Evolutionary conservation across 2,797 vertebrate genomes (phyloP), one percentile per base, ranked within the genome.

Genomic region (Geotrypetes seraphini): DNA sequence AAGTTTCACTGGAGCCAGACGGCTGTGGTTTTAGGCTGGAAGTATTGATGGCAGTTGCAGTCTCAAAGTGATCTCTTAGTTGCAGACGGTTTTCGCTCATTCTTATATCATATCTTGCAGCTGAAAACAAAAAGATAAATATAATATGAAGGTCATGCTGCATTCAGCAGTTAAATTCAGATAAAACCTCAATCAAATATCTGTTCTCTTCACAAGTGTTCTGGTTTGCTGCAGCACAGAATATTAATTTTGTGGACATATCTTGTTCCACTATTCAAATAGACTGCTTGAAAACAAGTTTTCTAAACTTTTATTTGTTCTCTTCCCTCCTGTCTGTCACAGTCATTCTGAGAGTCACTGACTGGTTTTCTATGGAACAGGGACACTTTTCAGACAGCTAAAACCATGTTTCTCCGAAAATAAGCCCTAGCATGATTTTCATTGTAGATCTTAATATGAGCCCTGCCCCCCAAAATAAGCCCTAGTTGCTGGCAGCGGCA

Each of bases 51-150:
- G 39, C 32, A 28, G 9, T 3, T 35, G 68, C 38, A 7, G 1
- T 19, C 10, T 36, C 25, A 54, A 77, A 83, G 36, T 64, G 34
- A 10, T 59, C 6, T 54, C 28, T 48, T 25, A 77, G 49, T 5
- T 45, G 27, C 31, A 25, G 24, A 28, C 55, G 38, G 35, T 29
- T 33, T 16, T 33, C 12, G 34, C 65, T 73, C 46, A 48, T 75
- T 56, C 66, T 71, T 53, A 83, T 61, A 35, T 72, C 42, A 28
- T 81, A 82, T 12, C 16, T 36, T 8, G 43, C 31, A 15, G 69
- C 79, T 84, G 31, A 23, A 58, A 66, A 56, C 52, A 29, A 50
- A 22, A 34, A 9, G n/a, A 5, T 18, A 3, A 20, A 28, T 8
- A 8, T 15, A 22, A 28, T 8, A 8, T 15, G 22, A n/a, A n/a